These are phyloP conservation scores for Limnephilus marmoratus DNA, from an alignment of 2,888 invertebrate genomes.

Conservation along the genomic window DNA sequence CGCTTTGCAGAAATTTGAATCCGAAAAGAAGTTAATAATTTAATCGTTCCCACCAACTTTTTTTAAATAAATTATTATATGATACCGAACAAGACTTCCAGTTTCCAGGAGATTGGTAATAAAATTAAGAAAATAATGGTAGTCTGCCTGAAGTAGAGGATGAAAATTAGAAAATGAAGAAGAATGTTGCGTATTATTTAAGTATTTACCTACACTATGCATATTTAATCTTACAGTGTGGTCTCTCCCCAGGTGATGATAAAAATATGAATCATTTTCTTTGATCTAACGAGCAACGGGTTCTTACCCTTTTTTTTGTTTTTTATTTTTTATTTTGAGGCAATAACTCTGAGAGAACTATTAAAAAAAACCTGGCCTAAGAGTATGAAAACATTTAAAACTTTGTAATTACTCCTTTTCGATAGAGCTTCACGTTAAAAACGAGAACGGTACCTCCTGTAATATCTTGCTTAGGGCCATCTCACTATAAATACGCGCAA, in stretches of 20 bases:
- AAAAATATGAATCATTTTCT: no score
- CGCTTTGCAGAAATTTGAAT: background rate
- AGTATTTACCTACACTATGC: no score
- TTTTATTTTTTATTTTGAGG: background rate
- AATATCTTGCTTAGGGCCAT: slow-evolving; percentile 40
- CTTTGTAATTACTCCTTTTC: background rate
- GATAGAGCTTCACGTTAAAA: background rate
- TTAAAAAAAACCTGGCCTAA: background rate
- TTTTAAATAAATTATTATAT: no score
- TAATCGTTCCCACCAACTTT: background rate
- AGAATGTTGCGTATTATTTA: no score
- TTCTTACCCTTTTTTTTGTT: background rate
- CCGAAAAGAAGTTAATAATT: background rate
- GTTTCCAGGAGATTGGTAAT: no score
- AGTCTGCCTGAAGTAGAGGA: no score
- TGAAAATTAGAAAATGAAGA: no score
- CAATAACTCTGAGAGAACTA: background rate
- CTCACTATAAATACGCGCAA: slow-evolving; percentile 59
- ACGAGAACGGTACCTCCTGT: background rate
- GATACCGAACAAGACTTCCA: no score
- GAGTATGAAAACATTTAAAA: background rate
- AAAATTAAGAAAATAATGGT: no score
- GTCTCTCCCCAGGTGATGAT: no score
- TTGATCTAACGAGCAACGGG: background rate
- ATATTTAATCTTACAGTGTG: no score